phyloP scores from a whole-genome alignment of 1,140 invertebrate species.

The Pogonognathellus flavescens region DNA sequence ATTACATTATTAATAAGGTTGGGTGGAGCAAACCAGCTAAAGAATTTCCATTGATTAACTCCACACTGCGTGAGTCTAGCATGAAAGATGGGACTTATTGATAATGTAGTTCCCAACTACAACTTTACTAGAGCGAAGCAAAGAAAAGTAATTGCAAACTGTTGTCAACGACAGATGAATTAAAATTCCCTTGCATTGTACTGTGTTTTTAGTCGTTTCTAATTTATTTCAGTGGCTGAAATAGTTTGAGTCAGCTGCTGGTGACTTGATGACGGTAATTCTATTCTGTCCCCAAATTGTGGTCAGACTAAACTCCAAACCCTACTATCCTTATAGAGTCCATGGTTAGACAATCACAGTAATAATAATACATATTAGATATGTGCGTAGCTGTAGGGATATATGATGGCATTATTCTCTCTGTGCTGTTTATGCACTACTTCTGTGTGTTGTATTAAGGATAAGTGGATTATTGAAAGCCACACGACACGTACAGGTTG shows the following conservation, averaged over 20 bases:
- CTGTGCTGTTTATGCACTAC: too few relatives aligned
- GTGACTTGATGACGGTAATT: constrained; percentile 24
- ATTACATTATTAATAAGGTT: too few relatives aligned
- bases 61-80: too few relatives aligned
- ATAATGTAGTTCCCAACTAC: too few relatives aligned
- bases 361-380: background rate
- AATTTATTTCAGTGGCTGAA: constrained; percentile 10
- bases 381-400: background rate
- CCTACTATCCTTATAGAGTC: background rate
- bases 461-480: too few relatives aligned
- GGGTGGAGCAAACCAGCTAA: too few relatives aligned
- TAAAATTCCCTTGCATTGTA: background rate
- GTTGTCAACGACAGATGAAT: constrained; percentile 23
- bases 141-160: constrained; percentile 27
- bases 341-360: background rate
- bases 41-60: too few relatives aligned
- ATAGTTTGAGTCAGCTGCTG: constrained; percentile 8
- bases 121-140: too few relatives aligned
- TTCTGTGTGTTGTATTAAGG: too few relatives aligned
- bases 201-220: background rate
- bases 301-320: background rate
- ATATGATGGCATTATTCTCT: too few relatives aligned
- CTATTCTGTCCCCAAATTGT: background rate
- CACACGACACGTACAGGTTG: too few relatives aligned
- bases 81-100: too few relatives aligned